Percentiles rank a stretch among this genome's conserved stretches.
phyloP scores from a whole-genome alignment of 2,888 invertebrate species.

The Eretmocerus hayati region DNA sequence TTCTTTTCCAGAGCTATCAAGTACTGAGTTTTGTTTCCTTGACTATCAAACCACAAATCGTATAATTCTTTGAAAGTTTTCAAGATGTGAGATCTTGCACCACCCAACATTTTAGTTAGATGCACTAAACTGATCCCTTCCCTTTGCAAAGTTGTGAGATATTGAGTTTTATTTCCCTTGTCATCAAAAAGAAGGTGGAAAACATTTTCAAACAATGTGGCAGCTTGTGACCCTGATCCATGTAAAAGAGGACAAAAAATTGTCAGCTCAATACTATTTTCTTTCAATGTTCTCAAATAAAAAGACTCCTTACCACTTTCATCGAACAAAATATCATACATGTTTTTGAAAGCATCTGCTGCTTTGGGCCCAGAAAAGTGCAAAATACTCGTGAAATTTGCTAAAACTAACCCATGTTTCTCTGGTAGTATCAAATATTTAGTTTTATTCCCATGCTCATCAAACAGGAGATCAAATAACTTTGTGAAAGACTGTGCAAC shows the following conservation, averaged over 20 bases:
- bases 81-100: not conserved
- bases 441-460: not conserved
- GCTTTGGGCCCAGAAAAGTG: not conserved
- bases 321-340: not conserved
- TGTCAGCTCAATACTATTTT: not conserved
- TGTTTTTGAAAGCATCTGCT: constrained; percentile 1
- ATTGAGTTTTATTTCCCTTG: not conserved
- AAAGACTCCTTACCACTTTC: not conserved
- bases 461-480: not conserved
- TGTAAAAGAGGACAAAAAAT: not conserved
- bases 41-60: not conserved
- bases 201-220: not conserved
- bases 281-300: not conserved
- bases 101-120: not conserved
- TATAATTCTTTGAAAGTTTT: not conserved
- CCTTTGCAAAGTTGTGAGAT: not conserved
- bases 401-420: not conserved
- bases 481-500: not conserved
- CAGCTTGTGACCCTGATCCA: not conserved
- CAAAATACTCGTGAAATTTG: not conserved
- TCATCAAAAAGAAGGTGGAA: constrained; percentile 3
- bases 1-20: not conserved
- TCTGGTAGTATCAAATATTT: not conserved
- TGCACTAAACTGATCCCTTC: not conserved
- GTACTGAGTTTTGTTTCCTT: not conserved